A percentile compares a stretch with the other conserved stretches of the same genome.
phyloP scores from a whole-genome alignment of 1,140 invertebrate species.

The Drosophila ohnishii region DNA sequence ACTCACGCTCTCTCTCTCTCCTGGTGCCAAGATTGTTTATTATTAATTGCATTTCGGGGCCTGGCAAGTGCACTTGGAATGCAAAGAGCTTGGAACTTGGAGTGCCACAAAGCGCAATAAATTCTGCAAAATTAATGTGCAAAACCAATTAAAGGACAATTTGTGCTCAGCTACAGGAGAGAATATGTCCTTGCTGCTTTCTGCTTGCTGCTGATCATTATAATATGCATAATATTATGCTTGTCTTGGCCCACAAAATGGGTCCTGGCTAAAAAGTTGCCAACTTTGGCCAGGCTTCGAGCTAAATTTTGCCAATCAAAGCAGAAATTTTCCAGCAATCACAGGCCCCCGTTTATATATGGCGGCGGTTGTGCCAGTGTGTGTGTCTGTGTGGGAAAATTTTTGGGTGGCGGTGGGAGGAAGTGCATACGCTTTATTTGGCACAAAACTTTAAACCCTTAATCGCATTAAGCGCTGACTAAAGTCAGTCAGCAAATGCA shows the following conservation, averaged over 20 bases:
- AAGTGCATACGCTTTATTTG: constrained; percentile 66
- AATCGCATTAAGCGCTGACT: constrained; percentile 75
- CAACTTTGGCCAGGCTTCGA: constrained; percentile 42
- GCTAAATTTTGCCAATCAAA: constrained; percentile 56
- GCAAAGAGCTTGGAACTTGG: constrained; percentile 3
- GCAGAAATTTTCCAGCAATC: constrained; percentile 48
- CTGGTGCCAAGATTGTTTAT: constrained; percentile 66
- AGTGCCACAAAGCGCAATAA: constrained; percentile 63
- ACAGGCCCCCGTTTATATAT: constrained; percentile 1
- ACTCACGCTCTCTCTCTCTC: not conserved
- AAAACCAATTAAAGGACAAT: constrained; percentile 79
- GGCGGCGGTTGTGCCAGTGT: not conserved
- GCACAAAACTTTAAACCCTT: constrained; percentile 78
- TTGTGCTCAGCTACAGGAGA: constrained; percentile 45
- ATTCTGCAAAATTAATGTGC: constrained; percentile 77
- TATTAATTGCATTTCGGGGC: constrained; percentile 70
- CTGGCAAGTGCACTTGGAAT: constrained; percentile 32
- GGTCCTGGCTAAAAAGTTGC: constrained; percentile 45
- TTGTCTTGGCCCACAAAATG: constrained; percentile 56
- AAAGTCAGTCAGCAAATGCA: constrained; percentile 51
- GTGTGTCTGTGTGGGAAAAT: constrained; percentile 4
- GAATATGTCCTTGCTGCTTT: constrained; percentile 37
- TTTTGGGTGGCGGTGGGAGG: not conserved
- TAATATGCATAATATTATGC: constrained; percentile 75
- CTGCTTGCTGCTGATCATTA: constrained; percentile 59